Percentiles rank a stretch among this genome's conserved stretches.
Conservation (phyloP, 1,140 invertebrate species). For the Heliconius himera region DNA sequence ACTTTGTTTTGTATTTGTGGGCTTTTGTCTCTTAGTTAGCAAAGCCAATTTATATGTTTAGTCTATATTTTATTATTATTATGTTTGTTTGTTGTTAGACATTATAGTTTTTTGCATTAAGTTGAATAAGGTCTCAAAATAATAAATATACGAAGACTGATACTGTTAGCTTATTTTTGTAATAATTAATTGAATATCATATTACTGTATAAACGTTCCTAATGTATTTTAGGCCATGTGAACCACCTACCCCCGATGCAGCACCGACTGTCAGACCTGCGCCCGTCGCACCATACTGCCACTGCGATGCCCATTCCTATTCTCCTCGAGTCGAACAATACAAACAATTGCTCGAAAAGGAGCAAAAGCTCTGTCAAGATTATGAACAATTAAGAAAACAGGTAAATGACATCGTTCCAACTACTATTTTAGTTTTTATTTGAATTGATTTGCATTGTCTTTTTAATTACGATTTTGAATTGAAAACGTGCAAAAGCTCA, state of each 20-base stretch:
- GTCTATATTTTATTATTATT: too few relatives aligned
- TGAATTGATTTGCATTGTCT: neutral
- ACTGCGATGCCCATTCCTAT: slow-evolving; percentile 81
- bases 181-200: neutral
- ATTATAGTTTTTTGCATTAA: too few relatives aligned
- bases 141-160: neutral
- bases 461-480: neutral
- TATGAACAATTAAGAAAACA: slow-evolving; percentile 77
- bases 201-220: neutral
- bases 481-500: neutral
- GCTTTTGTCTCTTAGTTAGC: too few relatives aligned
- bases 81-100: too few relatives aligned
- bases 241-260: slow-evolving; percentile 73
- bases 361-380: slow-evolving; percentile 80
- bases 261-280: slow-evolving; percentile 57
- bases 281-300: slow-evolving; percentile 80
- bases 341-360: slow-evolving; percentile 82
- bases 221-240: slow-evolving; percentile 72
- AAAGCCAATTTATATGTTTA: too few relatives aligned
- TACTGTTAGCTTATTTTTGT: too few relatives aligned
- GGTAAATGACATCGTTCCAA: slow-evolving; percentile 43
- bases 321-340: slow-evolving; percentile 82
- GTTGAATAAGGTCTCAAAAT: too few relatives aligned
- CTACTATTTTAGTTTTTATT: neutral
- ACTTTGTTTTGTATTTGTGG: neutral